These are phyloP conservation scores for Drosophila algonquin DNA, from an alignment of 2,888 invertebrate genomes.

Conservation along the genomic window DNA sequence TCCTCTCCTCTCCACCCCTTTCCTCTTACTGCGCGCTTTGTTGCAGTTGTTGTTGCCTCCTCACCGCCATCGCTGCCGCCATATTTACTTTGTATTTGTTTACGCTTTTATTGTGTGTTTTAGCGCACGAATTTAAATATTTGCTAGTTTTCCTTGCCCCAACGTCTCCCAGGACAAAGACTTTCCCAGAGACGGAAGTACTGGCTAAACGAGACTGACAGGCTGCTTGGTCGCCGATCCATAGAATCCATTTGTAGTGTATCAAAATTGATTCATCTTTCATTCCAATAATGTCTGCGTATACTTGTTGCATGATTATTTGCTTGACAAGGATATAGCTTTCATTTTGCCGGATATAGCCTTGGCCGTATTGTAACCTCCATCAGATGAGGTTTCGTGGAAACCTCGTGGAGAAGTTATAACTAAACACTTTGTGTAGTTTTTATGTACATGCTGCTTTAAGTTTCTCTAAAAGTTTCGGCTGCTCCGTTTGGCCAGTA, in stretches of 20 bases:
- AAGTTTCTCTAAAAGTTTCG: background rate
- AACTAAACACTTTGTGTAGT: too few species aligned
- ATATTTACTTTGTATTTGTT: constrained; percentile 61
- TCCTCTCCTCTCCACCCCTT: too few species aligned
- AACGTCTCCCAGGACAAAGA: background rate
- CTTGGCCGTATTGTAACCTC: too few species aligned
- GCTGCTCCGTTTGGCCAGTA: background rate
- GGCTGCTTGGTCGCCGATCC: too few species aligned
- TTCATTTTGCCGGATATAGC: too few species aligned
- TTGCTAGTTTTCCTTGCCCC: constrained; percentile 43
- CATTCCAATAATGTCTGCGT: too few species aligned
- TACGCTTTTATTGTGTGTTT: constrained; percentile 53
- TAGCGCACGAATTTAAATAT: constrained; percentile 64
- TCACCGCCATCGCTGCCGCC: constrained; percentile 33
- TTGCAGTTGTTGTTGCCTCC: constrained; percentile 29
- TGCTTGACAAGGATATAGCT: background rate
- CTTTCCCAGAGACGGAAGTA: constrained; percentile 28
- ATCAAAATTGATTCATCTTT: background rate
- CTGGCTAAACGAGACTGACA: constrained; percentile 1
- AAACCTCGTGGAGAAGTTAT: too few species aligned
- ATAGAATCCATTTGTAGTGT: too few species aligned
- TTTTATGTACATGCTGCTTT: background rate
- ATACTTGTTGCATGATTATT: too few species aligned
- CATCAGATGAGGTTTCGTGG: too few species aligned
- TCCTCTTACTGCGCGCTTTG: constrained; percentile 3